Evolutionary conservation across 2,797 vertebrate species (phyloP), one percentile per base, ranked within the genome.

Genomic region (Nasua narica): DNA sequence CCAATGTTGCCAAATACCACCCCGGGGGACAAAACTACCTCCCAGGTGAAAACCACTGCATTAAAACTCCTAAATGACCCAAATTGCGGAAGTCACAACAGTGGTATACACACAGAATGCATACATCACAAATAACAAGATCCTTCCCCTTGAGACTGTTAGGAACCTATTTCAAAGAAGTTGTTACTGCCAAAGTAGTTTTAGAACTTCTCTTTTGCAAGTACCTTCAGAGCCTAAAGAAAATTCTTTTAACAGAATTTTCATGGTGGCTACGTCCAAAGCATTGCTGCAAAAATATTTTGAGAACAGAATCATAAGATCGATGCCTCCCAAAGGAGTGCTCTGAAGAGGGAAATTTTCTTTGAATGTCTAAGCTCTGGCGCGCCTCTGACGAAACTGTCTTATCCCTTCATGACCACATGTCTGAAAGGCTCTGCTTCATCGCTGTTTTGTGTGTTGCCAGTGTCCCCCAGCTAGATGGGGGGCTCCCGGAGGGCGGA

Each of bases 181-280:
- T 43, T 27, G n/a, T 37, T 65, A 43, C 21, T 74, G 56, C 87
- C 48, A 48, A 85, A 88, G 93, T 32, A 54, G 70, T 67, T 95
- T 54, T 3, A 91, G 65, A 90, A 88, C 25, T 40, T 88, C 52
- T 87, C 79, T 78, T 87, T 76, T 32, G 82, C 69, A 87, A 67
- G 40, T 18, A 19, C 11, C 46, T 32, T 87, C n/a, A 23, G 62
- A 85, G 43, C 50, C 65, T 62, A 19, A 91, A 76, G 81, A 78
- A 78, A 21, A 95, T 84, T 93, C 29, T 40, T 88, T 58, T 50
- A 67, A 52, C 37, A 48, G 77, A n/a, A n/a, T 48, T 48, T 81
- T 72, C 14, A 0, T n/a, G 29, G 65, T 69, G 67, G 83, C 43
- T 60, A 25, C 56, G 60, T 43, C 65, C 72, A 84, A 76, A 91